These are phyloP conservation scores for Seira ritae DNA, from an alignment of 2,888 invertebrate species.

Conservation along the genomic window DNA sequence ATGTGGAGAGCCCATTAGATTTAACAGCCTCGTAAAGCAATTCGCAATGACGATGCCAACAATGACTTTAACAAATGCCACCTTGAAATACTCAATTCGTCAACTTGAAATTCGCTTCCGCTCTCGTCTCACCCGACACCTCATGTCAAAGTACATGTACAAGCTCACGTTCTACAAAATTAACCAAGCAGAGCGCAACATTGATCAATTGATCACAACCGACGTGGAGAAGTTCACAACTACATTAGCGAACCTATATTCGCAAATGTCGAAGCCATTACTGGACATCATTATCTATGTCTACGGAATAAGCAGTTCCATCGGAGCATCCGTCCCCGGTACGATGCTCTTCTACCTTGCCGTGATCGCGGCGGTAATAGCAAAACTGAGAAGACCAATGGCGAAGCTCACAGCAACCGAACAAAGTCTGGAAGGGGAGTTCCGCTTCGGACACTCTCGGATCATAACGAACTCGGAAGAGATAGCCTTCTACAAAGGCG, in stretches of 20 bases:
- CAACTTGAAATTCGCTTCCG: conserved; percentile 90
- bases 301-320: conserved; percentile 88
- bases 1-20: conserved; percentile 56
- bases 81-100: conserved; percentile 50
- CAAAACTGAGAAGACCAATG: conserved; percentile 91
- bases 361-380: conserved; percentile 90
- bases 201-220: conserved; percentile 95
- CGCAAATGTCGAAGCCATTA: conserved; percentile 96
- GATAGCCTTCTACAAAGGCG: conserved; percentile 82
- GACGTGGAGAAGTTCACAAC: conserved; percentile 99
- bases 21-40: conserved; percentile 65
- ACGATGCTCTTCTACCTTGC: conserved; percentile 92
- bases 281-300: conserved; percentile 96
- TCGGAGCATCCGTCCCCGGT: conserved; percentile 91
- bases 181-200: conserved; percentile 91
- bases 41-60: conserved; percentile 72
- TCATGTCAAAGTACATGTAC: conserved; percentile 95
- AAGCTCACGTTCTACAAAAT: conserved; percentile 97
- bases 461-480: conserved; percentile 98
- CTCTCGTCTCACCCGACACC: conserved; percentile 89
- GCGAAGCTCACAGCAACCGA: conserved; percentile 94
- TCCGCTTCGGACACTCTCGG: conserved; percentile 96
- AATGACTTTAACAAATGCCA: conserved; percentile 51
- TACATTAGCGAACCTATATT: conserved; percentile 95
- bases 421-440: conserved; percentile 98